Evolutionary conservation across 2,888 invertebrate species (phyloP), one percentile per base, ranked within the genome.

Genomic region (Cylloceria caligata): DNA sequence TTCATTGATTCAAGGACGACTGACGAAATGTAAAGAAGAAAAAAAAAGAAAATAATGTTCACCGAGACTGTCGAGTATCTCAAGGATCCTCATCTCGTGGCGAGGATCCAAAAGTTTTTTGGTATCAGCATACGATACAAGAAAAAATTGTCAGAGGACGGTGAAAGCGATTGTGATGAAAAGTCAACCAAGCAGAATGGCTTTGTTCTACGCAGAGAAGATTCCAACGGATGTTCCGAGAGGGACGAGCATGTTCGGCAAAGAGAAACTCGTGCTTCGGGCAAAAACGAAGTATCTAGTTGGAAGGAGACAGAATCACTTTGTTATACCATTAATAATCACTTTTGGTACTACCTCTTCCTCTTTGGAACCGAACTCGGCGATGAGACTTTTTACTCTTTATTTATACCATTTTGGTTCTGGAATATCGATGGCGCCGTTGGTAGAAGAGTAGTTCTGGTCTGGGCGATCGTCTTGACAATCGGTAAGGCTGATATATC

Each of bases 391-490:
- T 98, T 98, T 93, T 98, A 98, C 93, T 96, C 96, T 0, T 94
- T 95, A n/a, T 98, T 98, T 90, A 98, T 98, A 89, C 97, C 98
- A 0, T 97, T 97, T 92, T 97, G 97, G 96, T 97, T 98, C 90
- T 98, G 98, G 98, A 98, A 98, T 93, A 94, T 98, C 78, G 98
- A 98, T 93, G 96, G 97, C 21, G 96, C 96, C 34, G 96, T 98
- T 2, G 97, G 97, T 13, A 94, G 98, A 86, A 94, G 97, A 92
- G 96, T 98, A 19, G 95, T 97, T 11, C 93, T 97, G 9, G 96
- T 97, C 21, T 97, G 97, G 97, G 95, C 96, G 30, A 94, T 96
- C 78, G 94, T 96, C 74, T 97, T 97, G 97, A 97, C 97, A 88
- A 95, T 96, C 90, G 97, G 97, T 96, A 93, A 93, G 92, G 87